phyloP scores from a whole-genome alignment of 2,797 vertebrate genomes.

The Pipistrellus nathusii region DNA sequence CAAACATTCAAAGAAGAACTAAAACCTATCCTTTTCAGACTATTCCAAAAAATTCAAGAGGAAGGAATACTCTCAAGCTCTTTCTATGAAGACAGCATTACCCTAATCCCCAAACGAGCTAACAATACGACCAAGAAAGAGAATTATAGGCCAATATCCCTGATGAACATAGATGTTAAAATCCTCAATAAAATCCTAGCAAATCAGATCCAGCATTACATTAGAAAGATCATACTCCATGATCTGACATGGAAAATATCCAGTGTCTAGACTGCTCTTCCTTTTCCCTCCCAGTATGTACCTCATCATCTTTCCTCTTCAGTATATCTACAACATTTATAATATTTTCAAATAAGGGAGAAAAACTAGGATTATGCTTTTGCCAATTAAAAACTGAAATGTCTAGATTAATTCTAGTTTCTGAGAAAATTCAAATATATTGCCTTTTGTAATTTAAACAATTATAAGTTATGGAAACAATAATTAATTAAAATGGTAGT shows the following conservation, averaged over 20 bases:
- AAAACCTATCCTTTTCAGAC: too few species aligned
- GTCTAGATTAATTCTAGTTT: constrained; percentile 45
- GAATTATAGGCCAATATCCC: too few species aligned
- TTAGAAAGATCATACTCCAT: too few species aligned
- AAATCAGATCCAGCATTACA: too few species aligned
- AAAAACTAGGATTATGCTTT: not conserved
- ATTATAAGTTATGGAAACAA: constrained; percentile 23
- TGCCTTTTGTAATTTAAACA: constrained; percentile 9
- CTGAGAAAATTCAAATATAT: constrained; percentile 39
- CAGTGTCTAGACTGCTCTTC: not conserved
- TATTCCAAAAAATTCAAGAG: too few species aligned
- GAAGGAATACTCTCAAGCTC: too few species aligned
- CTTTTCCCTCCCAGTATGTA: not conserved
- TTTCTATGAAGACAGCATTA: too few species aligned
- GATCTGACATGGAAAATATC: not conserved
- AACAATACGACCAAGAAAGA: too few species aligned
- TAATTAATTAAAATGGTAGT: constrained; percentile 18
- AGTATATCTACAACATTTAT: not conserved
- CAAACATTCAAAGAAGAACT: too few species aligned
- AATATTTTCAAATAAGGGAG: constrained; percentile 40
- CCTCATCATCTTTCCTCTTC: not conserved
- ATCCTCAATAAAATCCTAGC: too few species aligned
- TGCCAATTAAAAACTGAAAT: not conserved
- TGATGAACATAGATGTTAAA: too few species aligned
- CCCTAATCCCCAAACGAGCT: too few species aligned